Evolutionary conservation across 2,797 vertebrate genomes (phyloP).

Genomic region (Buphagus erythrorhynchus): DNA sequence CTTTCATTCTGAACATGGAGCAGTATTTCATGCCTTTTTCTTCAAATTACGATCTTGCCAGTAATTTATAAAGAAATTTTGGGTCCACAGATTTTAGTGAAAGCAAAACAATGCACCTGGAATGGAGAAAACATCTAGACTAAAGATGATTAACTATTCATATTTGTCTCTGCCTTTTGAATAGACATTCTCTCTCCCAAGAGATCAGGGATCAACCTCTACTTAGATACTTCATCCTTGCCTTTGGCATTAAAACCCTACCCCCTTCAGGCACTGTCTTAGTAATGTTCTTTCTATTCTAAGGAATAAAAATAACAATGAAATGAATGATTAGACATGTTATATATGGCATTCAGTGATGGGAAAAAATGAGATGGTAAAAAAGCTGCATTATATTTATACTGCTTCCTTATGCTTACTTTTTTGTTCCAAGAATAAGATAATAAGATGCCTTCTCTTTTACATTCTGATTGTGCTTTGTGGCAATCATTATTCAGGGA

Average conservation of each 20-base stretch:
- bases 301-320: neutral
- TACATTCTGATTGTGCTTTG: slow-evolving; percentile 25
- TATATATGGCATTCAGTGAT: neutral
- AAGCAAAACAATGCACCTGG: neutral
- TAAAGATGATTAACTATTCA: slow-evolving; percentile 20
- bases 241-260: neutral
- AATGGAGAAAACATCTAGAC: neutral
- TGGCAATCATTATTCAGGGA: slow-evolving; percentile 49
- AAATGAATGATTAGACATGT: neutral
- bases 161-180: slow-evolving; percentile 30
- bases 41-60: neutral
- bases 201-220: slow-evolving; percentile 44
- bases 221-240: slow-evolving; percentile 6
- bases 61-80: neutral
- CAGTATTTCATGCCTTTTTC: neutral
- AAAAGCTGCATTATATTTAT: neutral
- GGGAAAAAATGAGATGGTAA: neutral
- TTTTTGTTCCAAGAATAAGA: slow-evolving; percentile 18
- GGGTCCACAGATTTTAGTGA: neutral
- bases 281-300: neutral
- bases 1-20: neutral
- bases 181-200: neutral
- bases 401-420: neutral
- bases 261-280: neutral
- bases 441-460: slow-evolving; percentile 17